Conservation (phyloP, 64 coral and sea anemone species). For the Porites lutea region DNA sequence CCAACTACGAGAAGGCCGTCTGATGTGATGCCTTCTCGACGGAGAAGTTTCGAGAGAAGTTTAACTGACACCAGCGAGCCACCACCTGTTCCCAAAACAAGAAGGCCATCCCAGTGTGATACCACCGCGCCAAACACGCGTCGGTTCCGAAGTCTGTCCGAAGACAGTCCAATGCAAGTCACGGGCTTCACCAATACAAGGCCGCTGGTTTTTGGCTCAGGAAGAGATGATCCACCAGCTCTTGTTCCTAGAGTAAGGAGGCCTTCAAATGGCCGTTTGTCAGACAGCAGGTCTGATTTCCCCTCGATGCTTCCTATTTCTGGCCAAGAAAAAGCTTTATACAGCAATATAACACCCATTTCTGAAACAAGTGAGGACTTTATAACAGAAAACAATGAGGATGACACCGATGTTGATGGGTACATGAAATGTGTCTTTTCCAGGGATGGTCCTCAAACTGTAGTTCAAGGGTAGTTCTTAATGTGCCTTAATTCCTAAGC, state of each 20-base stretch:
- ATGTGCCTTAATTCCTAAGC: no score
- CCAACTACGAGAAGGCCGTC: no score
- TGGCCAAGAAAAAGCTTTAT: background rate
- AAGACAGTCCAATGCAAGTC: background rate
- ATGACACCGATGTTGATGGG: background rate
- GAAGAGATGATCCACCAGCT: background rate
- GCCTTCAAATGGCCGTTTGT: background rate
- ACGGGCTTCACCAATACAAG: background rate
- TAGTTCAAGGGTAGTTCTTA: no score
- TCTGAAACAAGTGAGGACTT: background rate
- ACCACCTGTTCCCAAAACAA: constrained; percentile 2
- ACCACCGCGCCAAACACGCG: background rate
- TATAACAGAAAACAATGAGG: background rate
- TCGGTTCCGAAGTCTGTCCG: background rate
- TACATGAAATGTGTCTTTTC: background rate
- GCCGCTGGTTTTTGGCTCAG: background rate
- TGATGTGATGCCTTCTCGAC: no score
- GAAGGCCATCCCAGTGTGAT: background rate
- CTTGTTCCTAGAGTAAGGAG: background rate
- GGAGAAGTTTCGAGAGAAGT: no score
- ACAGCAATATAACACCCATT: background rate
- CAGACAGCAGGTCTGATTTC: no score
- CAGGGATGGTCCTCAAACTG: no score
- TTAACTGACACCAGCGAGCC: background rate
- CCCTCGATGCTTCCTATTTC: background rate